Evolutionary conservation across 2,888 invertebrate genomes (phyloP), one percentile per base, ranked within the genome.

Genomic region (Clusia tigrina): DNA sequence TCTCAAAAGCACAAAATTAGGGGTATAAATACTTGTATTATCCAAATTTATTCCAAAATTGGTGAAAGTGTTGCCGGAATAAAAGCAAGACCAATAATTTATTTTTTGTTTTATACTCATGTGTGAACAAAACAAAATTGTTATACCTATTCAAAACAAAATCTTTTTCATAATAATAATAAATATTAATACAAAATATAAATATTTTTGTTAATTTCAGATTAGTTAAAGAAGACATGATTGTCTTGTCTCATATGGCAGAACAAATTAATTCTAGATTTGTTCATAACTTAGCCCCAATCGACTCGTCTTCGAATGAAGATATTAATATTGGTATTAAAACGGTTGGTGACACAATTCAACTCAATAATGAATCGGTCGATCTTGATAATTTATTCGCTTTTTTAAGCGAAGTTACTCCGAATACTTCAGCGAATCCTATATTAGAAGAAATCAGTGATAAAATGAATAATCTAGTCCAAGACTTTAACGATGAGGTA

Each of bases 351-450:
- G 71, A 77, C n/a, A 67, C 71, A 0, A 72, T 74, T 56, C 81
- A 57, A 67, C 85, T 65, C 78, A 85, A 74, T 68, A 83, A 89
- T 9, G 93, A 93, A 76, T 91, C 92, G 0, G 92, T 95, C 0
- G 94, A 95, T 80, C 84, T 95, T 74, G 95, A 95, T 83, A 94
- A 94, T 82, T 85, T 95, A 73, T 95, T 95, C 84, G 94, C 94
- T 63, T 95, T 95, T 84, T 86, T 95, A 22, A 93, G 93, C 0
- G 95, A 95, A 73, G 91, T 92, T 42, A 87, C 88, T 66, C 86
- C 86, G 1, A 86, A 85, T 32, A 86, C 85, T 15, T 88, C 86
- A 74, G 88, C 86, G 72, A 89, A 89, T 68, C 88, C 89, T 54
- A 84, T 90, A 18, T 90, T 94, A 60, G 92, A 93, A 15, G 93